phyloP scores from a whole-genome alignment of 2,113 vertebrate species.

The Grallaria varia region DNA sequence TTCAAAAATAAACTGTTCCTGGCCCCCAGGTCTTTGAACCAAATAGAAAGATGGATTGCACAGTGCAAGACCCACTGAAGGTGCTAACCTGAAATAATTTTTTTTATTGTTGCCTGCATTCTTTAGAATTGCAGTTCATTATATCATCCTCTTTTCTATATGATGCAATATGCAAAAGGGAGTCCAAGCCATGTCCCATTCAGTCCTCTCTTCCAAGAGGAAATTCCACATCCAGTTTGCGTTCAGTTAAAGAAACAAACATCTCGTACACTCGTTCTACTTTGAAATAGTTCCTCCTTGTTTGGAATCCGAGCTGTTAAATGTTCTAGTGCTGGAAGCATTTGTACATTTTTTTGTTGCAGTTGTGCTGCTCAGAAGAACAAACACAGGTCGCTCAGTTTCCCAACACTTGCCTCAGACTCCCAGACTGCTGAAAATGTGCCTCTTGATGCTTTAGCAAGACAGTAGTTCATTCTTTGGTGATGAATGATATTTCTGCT shows the following conservation, averaged over 20 bases:
- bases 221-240: constrained; percentile 60
- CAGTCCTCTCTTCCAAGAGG: constrained; percentile 8
- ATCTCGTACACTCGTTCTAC: neutral
- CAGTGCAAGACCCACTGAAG: neutral
- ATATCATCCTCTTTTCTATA: constrained; percentile 16
- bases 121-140: neutral
- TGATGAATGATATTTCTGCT: neutral
- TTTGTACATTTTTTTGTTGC: constrained; percentile 11
- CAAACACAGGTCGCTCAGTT: neutral
- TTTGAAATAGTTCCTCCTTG: constrained; percentile 14
- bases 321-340: neutral
- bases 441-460: neutral
- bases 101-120: neutral
- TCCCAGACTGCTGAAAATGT: neutral
- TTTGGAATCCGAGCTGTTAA: constrained; percentile 29
- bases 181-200: constrained; percentile 33
- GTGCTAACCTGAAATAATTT: neutral
- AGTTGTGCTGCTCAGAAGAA: neutral
- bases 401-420: neutral
- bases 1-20: neutral
- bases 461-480: constrained; percentile 23
- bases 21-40: neutral
- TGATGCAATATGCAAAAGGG: constrained; percentile 24
- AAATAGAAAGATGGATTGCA: neutral
- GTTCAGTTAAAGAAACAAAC: constrained; percentile 56